These are phyloP conservation scores for Rhyacophila brunnea DNA, from an alignment of 1,140 invertebrate species.

Conservation along the genomic window DNA sequence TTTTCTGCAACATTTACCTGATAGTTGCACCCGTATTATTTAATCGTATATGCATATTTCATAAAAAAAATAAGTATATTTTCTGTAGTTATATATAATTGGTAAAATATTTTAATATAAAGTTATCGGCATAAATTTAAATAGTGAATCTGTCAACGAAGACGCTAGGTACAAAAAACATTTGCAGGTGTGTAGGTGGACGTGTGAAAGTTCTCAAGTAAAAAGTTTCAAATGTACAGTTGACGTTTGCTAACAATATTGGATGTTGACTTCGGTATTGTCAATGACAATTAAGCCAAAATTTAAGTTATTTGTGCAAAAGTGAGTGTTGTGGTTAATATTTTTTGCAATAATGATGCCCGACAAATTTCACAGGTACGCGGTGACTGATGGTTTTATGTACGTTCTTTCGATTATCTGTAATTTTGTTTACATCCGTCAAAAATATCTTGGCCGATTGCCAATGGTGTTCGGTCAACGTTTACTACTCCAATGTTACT, in stretches of 20 bases:
- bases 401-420: slow-evolving; percentile 5
- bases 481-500: not conserved
- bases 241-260: too few relatives aligned
- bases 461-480: slow-evolving; percentile 1
- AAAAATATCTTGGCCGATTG: too few relatives aligned
- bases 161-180: slow-evolving; percentile 16
- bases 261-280: not conserved
- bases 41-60: too few relatives aligned
- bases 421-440: slow-evolving; percentile 4
- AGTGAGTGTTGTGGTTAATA: not conserved
- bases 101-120: too few relatives aligned
- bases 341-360: slow-evolving; percentile 5
- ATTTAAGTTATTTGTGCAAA: slow-evolving; percentile 4
- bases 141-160: slow-evolving; percentile 21
- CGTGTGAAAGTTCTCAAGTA: slow-evolving; percentile 16
- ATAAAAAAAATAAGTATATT: too few relatives aligned
- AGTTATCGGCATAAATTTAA: too few relatives aligned
- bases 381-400: not conserved
- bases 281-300: slow-evolving; percentile 2
- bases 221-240: slow-evolving; percentile 12
- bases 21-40: too few relatives aligned
- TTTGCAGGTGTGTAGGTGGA: slow-evolving; percentile 24
- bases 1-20: slow-evolving; percentile 7
- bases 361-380: slow-evolving; percentile 1
- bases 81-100: too few relatives aligned